phyloP scores from a whole-genome alignment of 2,888 invertebrate species.

The Taphrorychus bicolor region DNA sequence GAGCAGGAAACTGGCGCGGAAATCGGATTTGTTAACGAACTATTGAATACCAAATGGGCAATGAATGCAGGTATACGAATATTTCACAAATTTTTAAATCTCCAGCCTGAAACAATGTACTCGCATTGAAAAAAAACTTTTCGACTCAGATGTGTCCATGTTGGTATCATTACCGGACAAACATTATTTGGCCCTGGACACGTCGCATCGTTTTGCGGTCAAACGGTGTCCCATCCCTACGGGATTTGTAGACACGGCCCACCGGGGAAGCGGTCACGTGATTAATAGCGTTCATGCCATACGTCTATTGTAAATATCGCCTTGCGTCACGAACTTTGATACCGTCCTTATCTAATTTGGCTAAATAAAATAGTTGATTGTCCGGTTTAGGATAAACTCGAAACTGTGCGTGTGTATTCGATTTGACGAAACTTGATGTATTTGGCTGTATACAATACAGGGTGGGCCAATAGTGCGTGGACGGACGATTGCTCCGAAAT shows the following conservation, averaged over 20 bases:
- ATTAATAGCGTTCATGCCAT: conserved; percentile 26
- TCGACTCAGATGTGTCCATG: not conserved
- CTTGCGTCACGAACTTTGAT: conserved; percentile 18
- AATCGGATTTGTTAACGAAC: conserved; percentile 10
- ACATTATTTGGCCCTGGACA: conserved; percentile 28
- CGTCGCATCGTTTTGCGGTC: conserved; percentile 29
- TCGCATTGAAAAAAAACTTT: no score
- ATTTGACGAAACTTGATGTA: no score
- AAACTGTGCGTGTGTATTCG: no score
- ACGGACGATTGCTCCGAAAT: no score
- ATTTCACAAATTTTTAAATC: not conserved
- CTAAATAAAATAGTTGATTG: conserved; percentile 19
- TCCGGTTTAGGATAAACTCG: not conserved
- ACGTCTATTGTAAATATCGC: conserved; percentile 22
- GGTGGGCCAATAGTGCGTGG: no score
- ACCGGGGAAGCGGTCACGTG: conserved; percentile 32
- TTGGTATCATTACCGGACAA: conserved; percentile 4
- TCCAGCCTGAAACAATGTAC: no score
- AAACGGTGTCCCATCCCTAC: conserved; percentile 7
- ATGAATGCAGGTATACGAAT: not conserved
- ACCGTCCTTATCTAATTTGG: conserved; percentile 17
- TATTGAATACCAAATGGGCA: not conserved
- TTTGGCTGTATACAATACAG: no score
- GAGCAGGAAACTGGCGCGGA: conserved; percentile 3
- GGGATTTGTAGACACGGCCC: conserved; percentile 24